phyloP scores from a whole-genome alignment of 2,888 invertebrate species.

The Acrocyrtus sp. region DNA sequence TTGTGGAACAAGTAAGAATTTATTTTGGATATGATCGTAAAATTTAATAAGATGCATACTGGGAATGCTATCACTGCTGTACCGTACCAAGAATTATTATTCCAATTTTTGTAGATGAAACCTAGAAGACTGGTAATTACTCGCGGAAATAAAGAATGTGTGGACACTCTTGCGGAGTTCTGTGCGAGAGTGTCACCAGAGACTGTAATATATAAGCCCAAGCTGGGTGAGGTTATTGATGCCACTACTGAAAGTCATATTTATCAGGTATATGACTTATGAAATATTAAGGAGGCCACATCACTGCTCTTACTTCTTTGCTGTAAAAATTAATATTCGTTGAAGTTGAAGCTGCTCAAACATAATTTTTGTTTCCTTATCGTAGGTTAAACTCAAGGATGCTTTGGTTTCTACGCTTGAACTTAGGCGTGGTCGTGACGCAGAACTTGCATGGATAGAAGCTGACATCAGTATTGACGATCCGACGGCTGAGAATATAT shows the following conservation, averaged over 20 bases:
- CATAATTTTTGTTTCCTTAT: too few relatives aligned
- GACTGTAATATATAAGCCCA: conserved; percentile 82
- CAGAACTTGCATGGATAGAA: conserved; percentile 97
- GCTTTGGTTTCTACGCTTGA: conserved; percentile 86
- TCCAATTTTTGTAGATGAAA: conserved; percentile 69
- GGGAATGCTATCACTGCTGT: conserved; percentile 64
- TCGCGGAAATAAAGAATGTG: conserved; percentile 77
- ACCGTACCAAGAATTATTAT: background rate
- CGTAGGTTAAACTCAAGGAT: conserved; percentile 88
- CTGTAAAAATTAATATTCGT: too few relatives aligned
- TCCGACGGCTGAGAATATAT: conserved; percentile 17
- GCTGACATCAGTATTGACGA: conserved; percentile 73
- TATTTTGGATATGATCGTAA: background rate
- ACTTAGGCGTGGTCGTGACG: conserved; percentile 85
- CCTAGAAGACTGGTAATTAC: conserved; percentile 85
- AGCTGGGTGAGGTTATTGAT: conserved; percentile 85
- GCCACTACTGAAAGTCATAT: conserved; percentile 98
- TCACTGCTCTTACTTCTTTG: too few relatives aligned
- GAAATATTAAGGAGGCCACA: too few relatives aligned
- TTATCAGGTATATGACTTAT: conserved; percentile 81
- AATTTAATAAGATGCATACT: background rate
- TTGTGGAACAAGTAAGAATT: conserved; percentile 73
- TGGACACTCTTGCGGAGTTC: conserved; percentile 75
- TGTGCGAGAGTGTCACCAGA: conserved; percentile 75
- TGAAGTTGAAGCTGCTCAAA: background rate